Evolutionary conservation across 2,888 invertebrate genomes (phyloP), one percentile per base, ranked within the genome.

Genomic region (Smittia aterrima): DNA sequence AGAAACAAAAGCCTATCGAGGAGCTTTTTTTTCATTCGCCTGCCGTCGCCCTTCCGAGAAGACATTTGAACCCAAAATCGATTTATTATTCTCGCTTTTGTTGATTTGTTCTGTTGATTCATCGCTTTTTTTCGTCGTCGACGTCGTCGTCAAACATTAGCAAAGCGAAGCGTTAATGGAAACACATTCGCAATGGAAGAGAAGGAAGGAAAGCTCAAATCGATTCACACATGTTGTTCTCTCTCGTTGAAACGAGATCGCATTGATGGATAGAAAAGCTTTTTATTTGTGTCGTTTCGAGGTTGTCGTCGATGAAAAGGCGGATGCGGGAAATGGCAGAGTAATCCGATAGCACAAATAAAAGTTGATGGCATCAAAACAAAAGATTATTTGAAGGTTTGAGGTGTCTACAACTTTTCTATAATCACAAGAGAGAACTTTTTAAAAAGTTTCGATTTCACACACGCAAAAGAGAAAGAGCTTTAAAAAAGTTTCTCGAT

Each of bases 41-140:
- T 32, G n/a, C 11, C 47, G 16, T 47, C 47, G 47, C 47, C 47
- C 22, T 27, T 16, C 25, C 66, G 25, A 40, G 16, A 25, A 41
- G 54, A 68, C 68, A 70, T 70, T 70, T 70, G 70, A 70, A 32
- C 70, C 41, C 18, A 20, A 24, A 54, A 70, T 70, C 70, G 70
- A 70, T 70, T 54, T 70, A 54, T 70, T 70, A 54, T 54, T 54
- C 41, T 70, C 54, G 24, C 25, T 70, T 54, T 70, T 67, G 40
- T 66, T 66, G 66, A 32, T 38, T 66, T 32, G 27, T 70, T 70
- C 54, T 70, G 70, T 70, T 70, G 53, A 70, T 54, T 70, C 70
- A 70, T 70, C 70, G 16, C 20, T 22, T 24, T 24, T 67, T 41
- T 41, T 66, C 13, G 16, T 16, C n/a, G 13, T 47, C n/a, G 7